phyloP scores from a whole-genome alignment of 2,113 vertebrate species.

The Myodes glareolus region DNA sequence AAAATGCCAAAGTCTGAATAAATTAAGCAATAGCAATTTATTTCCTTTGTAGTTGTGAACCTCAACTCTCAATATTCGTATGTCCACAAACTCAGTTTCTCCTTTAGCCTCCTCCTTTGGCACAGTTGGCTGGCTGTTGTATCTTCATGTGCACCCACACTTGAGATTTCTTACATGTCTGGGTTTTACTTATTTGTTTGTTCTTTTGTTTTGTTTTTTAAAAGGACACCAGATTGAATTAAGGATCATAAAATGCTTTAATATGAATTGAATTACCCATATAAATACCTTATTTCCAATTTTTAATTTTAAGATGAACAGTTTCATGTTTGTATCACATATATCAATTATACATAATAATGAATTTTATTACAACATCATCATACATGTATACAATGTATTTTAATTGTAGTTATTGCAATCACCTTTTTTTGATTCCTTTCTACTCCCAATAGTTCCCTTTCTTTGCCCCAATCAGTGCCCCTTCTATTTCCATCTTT shows the following conservation, averaged over 20 bases:
- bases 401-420: not conserved
- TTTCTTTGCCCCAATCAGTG: not conserved
- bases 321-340: not conserved
- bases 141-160: accelerated
- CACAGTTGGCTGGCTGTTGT: too few species aligned
- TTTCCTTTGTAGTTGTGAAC: not conserved
- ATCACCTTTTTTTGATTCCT: not conserved
- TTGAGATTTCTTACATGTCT: not conserved
- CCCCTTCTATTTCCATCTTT: too few species aligned
- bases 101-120: not conserved
- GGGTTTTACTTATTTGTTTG: not conserved
- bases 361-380: not conserved
- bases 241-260: not conserved
- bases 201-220: not conserved
- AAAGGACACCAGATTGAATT: not conserved
- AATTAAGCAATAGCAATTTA: not conserved
- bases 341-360: not conserved
- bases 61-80: not conserved
- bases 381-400: too few species aligned
- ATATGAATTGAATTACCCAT: not conserved
- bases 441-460: not conserved
- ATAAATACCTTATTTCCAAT: not conserved
- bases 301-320: too few species aligned
- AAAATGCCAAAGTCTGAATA: not conserved
- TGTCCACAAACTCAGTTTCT: not conserved